phyloP scores from a whole-genome alignment of 2,888 invertebrate species.

The Oligia strigilis region DNA sequence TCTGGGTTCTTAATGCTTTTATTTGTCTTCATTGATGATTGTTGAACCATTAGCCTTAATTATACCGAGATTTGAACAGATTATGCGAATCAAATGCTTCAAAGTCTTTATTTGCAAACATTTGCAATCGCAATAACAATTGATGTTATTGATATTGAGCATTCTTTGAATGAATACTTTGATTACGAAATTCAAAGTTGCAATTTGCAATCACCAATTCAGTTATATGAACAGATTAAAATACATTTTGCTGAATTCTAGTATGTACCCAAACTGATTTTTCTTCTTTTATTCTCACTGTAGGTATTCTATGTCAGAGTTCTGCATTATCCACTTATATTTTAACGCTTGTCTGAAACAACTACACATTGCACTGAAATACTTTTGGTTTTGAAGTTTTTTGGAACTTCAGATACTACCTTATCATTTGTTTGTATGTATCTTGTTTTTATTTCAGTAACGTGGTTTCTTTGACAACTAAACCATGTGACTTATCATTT shows the following conservation, averaged over 20 bases:
- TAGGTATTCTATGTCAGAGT: neutral
- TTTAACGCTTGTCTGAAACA: too few species aligned
- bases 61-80: conserved; percentile 9
- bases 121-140: conserved; percentile 19
- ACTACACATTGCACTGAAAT: neutral
- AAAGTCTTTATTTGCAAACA: conserved; percentile 3
- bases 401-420: neutral
- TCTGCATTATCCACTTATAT: too few species aligned
- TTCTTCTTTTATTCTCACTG: neutral
- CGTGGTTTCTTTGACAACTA: neutral
- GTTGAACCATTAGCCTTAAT: neutral
- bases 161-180: conserved; percentile 21
- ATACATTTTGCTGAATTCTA: neutral
- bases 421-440: neutral
- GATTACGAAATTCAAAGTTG: conserved; percentile 6
- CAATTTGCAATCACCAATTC: conserved; percentile 1
- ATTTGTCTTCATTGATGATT: neutral
- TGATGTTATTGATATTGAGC: conserved; percentile 16
- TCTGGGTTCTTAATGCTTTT: neutral
- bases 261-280: neutral
- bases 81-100: conserved; percentile 9
- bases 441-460: neutral
- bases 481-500: neutral
- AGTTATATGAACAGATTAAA: neutral
- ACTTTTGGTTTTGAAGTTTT: neutral